Conservation (phyloP, 2,888 invertebrate species). For the Orthosia incerta region DNA sequence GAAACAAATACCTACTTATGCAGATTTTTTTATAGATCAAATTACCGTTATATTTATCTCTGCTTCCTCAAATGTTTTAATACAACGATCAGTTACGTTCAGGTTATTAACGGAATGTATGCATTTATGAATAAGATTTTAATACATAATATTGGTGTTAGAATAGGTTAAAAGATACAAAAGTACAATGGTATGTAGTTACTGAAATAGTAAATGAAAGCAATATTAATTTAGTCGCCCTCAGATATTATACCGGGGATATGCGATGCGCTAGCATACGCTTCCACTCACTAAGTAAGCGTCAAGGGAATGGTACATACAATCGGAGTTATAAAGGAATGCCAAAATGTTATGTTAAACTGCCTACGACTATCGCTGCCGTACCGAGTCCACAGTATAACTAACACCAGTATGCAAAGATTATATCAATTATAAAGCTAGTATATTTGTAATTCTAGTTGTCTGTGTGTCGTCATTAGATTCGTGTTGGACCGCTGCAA, state of each 20-base stretch:
- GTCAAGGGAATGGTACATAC: slow-evolving; percentile 44
- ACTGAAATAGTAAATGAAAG: slow-evolving; percentile 56
- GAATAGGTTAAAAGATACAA: slow-evolving; percentile 55
- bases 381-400: slow-evolving; percentile 57
- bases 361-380: slow-evolving; percentile 60
- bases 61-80: slow-evolving; percentile 38
- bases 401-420: slow-evolving; percentile 55
- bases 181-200: slow-evolving; percentile 60
- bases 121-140: slow-evolving; percentile 48
- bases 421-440: slow-evolving; percentile 64
- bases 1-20: slow-evolving; percentile 51
- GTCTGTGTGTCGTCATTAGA: slow-evolving; percentile 63
- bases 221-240: slow-evolving; percentile 54
- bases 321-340: slow-evolving; percentile 55
- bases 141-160: slow-evolving; percentile 53
- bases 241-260: not conserved
- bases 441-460: slow-evolving; percentile 56
- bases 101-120: slow-evolving; percentile 28
- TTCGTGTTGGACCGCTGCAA: slow-evolving; percentile 68
- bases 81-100: slow-evolving; percentile 37
- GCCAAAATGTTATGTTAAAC: slow-evolving; percentile 59
- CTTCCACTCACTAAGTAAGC: slow-evolving; percentile 33
- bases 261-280: slow-evolving; percentile 12
- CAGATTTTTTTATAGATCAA: slow-evolving; percentile 33
- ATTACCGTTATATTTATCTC: slow-evolving; percentile 23